Evolutionary conservation across 92 coral and sea anemone genomes (phyloP), one percentile per base, ranked within the genome.

Genomic region (Pocillopora grandis): DNA sequence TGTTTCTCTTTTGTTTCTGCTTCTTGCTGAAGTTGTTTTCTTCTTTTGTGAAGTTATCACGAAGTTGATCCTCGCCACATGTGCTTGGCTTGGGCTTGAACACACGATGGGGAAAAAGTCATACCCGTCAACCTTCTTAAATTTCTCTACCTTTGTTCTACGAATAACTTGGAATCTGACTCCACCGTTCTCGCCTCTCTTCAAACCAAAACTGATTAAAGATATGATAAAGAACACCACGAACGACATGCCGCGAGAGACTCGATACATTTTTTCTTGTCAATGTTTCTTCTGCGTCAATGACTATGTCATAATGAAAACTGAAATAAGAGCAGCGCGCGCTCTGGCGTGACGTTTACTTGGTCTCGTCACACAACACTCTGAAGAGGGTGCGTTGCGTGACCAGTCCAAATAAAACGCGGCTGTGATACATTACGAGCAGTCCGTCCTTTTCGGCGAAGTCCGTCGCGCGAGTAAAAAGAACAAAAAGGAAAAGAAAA

Each of bases 121-220:
- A 55, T 55, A 21, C 1, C 21, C 79, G 9, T 76, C 52, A 0
- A 76, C 20, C 15, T 42, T 10, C 36, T 58, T 37, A 27, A 76
- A 20, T 60, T 76, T 76, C 66, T 58, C 9, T 12, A 58, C 52
- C 18, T 76, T 76, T 3, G 79, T 76, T 57, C 20, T 35, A 4
- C 79, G 79, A 20, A 76, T 65, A 76, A 76, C 11, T 8, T 66
- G 79, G 60, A 76, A 76, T 17, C 79, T 60, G 33, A 76, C 58
- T 33, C 79, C 57, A 20, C 66, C 33, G 19, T 23, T 76, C 60
- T 42, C 8, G 21, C 65, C 27, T 58, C 62, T 74, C 37, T 76
- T 14, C 52, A 58, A 31, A n/a, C 66, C 33, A 15, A 76, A 58
- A 31, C 35, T 58, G 18, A 76, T 23, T 55, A 76, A 58, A 66